phyloP scores from a whole-genome alignment of 2,113 vertebrate genomes.

The Kryptolebias marmoratus region DNA sequence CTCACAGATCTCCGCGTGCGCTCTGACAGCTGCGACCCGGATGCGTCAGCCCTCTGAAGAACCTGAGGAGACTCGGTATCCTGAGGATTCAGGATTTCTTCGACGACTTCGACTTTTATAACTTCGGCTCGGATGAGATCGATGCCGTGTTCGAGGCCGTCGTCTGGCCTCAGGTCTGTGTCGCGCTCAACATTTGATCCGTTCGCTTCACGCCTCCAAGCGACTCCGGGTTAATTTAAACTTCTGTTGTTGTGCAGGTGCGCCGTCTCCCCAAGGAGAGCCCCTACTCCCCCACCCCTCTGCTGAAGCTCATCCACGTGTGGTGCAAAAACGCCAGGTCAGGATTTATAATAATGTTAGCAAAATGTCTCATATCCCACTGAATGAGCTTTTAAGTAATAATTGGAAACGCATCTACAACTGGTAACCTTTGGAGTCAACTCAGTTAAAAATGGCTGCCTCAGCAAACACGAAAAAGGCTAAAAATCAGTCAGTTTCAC shows the following conservation, averaged over 20 bases:
- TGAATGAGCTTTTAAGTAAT: too few species aligned
- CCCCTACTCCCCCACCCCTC: constrained; percentile 90
- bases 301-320: constrained; percentile 90
- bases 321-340: constrained; percentile 95
- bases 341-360: not conserved
- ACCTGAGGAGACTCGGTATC: constrained; percentile 90
- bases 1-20: accelerated
- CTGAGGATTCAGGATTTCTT: constrained; percentile 91
- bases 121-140: constrained; percentile 88
- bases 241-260: constrained; percentile 73
- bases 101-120: constrained; percentile 87
- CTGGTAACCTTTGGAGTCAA: too few species aligned
- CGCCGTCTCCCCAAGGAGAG: constrained; percentile 90
- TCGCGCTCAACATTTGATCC: accelerated
- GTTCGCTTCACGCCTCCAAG: not conserved
- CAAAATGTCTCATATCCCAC: not conserved
- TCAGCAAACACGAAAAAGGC: too few species aligned
- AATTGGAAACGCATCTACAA: too few species aligned
- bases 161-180: constrained; percentile 91
- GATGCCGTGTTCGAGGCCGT: constrained; percentile 89
- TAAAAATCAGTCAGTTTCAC: too few species aligned
- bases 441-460: too few species aligned
- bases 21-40: constrained; percentile 84
- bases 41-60: constrained; percentile 90
- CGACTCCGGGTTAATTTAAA: not conserved